Evolutionary conservation across 2,888 invertebrate species (phyloP).

Genomic region (Adela reaumurella): DNA sequence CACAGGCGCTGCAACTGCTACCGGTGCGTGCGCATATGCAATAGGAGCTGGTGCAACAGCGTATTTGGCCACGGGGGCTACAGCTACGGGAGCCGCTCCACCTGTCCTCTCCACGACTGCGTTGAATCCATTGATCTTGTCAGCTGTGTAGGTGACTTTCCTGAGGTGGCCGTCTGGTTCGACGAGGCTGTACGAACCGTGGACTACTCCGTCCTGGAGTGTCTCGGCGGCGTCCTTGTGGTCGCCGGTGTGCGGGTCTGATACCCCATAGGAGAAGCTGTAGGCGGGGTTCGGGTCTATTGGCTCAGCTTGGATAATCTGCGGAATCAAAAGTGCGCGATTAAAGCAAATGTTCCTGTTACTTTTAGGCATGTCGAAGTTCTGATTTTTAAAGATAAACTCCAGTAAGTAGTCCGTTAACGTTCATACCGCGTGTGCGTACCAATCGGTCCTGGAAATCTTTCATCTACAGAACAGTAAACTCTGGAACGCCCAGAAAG

Average conservation of each 20-base stretch:
- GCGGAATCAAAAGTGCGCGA: no score
- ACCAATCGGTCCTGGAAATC: no score
- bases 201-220: slow-evolving; percentile 50
- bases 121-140: slow-evolving; percentile 50
- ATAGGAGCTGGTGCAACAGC: slow-evolving; percentile 16
- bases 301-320: slow-evolving; percentile 43
- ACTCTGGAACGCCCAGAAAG: no score
- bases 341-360: no score
- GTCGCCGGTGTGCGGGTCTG: slow-evolving; percentile 49
- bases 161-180: slow-evolving; percentile 50
- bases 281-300: slow-evolving; percentile 52
- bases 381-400: neutral
- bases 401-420: neutral
- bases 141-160: slow-evolving; percentile 52
- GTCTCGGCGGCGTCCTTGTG: slow-evolving; percentile 49
- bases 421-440: neutral
- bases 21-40: slow-evolving; percentile 35
- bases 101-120: slow-evolving; percentile 51
- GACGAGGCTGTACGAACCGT: slow-evolving; percentile 51
- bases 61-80: slow-evolving; percentile 22
- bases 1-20: slow-evolving; percentile 32
- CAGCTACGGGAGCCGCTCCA: slow-evolving; percentile 32
- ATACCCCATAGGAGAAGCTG: slow-evolving; percentile 50
- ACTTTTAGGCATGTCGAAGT: no score
- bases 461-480: no score